Percentiles rank a stretch among this genome's conserved stretches.
Conservation (phyloP, 2,113 vertebrate species). For the Mastomys natalensis region DNA sequence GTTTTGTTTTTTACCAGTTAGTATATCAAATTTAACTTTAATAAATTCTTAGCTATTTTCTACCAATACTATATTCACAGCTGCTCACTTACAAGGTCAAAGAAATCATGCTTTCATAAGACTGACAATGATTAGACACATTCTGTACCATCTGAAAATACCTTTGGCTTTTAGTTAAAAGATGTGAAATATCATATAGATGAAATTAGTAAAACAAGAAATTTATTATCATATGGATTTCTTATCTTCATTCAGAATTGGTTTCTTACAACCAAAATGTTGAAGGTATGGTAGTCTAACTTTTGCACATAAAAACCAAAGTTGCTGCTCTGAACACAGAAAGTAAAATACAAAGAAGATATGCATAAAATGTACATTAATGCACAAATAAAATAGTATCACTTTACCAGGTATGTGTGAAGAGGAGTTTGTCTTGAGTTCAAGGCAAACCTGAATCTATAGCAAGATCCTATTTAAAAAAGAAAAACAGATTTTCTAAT, state of each 20-base stretch:
- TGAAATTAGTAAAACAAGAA: not conserved
- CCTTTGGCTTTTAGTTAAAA: not conserved
- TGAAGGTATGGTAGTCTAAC: not conserved
- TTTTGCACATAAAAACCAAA: not conserved
- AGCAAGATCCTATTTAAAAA: not conserved
- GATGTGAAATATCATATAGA: not conserved
- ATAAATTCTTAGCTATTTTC: slow-evolving; percentile 9
- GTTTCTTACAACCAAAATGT: not conserved
- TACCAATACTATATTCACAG: not conserved
- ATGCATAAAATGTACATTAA: not conserved
- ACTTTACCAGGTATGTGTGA: not conserved
- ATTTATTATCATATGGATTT: not conserved
- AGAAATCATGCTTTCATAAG: not conserved
- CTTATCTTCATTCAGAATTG: not conserved
- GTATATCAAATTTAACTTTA: slow-evolving; percentile 43
- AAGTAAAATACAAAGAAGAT: slow-evolving; percentile 20
- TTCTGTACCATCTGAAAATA: slow-evolving; percentile 18
- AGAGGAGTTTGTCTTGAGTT: not conserved
- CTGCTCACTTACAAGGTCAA: not conserved
- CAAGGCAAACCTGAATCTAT: not conserved
- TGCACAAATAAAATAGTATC: not conserved
- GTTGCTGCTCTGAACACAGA: not conserved
- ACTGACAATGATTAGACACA: not conserved
- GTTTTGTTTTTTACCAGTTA: slow-evolving; percentile 45
- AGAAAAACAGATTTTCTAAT: not conserved